Base-by-base conservation (phyloP, 2,888 invertebrate species). In the Torymus texanus region DNA sequence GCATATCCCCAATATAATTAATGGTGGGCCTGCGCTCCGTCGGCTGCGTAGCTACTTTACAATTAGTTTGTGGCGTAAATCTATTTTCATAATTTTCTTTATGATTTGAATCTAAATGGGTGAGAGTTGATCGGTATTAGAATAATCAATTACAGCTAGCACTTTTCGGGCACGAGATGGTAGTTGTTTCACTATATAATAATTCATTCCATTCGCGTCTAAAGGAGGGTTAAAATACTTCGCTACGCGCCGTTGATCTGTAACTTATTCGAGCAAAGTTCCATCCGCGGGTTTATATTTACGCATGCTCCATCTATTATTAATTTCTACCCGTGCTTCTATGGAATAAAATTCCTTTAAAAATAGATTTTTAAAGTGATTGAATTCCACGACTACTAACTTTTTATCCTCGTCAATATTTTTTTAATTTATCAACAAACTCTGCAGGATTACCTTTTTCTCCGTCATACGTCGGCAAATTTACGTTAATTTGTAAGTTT, bases 291-390 rank as follows among this genome's bases (percentile, higher is more conserved):
- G 14, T 14, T n/a, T 4, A 65, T 50, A 50, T 29, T 29, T 21
- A 50, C 51, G n/a, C 14, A 14, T 50, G 21, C 16, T 16, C 50
- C 65, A 65, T 16, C n/a, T 14, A 12, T 29, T 41, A 11, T 65
- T 65, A 2, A 11, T 29, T 51, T 41, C 2, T 18, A 16, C 50
- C 12, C 50, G 65, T 1, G 51, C 65, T n/a, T 65, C 65, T 11
- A 65, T n/a, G n/a, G 50, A 41, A 50, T 65, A 65, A 41, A 65
- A 50, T 50, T 65, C 50, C 8, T 51, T 41, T n/a, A 50, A 10
- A 16, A 65, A 65, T 12, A 3, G 5, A 50, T 50, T 16, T 29
- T 50, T 29, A 51, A 65, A 65, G n/a, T 41, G 51, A 50, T 16
- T n/a, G n/a, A n/a, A n/a, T 14, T 65, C 65, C 18, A 50, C 21